Percentiles rank a stretch among this genome's conserved stretches.
Conservation (phyloP, 30 jellyfish, hydroid and myxozoan species). For the Cassiopea xamachana region DNA sequence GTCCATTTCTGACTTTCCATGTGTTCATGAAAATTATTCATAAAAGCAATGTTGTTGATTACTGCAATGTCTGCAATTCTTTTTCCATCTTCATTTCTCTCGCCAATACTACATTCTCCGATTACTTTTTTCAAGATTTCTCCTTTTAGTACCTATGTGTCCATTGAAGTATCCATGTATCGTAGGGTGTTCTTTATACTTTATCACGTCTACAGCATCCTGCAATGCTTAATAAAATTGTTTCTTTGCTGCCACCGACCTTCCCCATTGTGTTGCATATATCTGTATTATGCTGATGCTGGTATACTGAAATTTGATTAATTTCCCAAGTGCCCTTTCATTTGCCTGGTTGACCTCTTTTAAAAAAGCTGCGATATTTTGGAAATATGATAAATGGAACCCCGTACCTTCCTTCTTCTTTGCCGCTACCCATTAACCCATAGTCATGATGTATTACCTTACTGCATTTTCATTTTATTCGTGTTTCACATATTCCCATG, state of each 20-base stretch:
- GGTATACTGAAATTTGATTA: not conserved
- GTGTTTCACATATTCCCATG: not conserved
- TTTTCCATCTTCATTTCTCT: not conserved
- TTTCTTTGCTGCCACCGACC: not conserved
- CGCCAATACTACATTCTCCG: not conserved
- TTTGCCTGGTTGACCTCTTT: not conserved
- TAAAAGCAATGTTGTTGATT: not conserved
- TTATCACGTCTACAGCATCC: not conserved
- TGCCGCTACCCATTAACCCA: not conserved
- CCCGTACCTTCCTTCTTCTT: not conserved
- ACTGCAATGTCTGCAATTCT: not conserved
- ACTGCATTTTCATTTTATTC: not conserved
- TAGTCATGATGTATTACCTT: not conserved
- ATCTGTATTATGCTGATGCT: not conserved
- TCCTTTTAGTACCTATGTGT: not conserved
- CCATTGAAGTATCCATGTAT: not conserved
- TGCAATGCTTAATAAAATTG: not conserved
- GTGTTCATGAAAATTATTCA: not conserved
- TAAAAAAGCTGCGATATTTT: not conserved
- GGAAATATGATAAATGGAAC: not conserved
- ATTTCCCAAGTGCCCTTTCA: not conserved
- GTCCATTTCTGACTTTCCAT: not conserved
- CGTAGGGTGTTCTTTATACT: not conserved
- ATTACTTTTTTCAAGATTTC: not conserved
- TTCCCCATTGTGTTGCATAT: not conserved